Base-by-base conservation (phyloP, 2,113 vertebrate genomes). In the Lipophrys pholis region DNA sequence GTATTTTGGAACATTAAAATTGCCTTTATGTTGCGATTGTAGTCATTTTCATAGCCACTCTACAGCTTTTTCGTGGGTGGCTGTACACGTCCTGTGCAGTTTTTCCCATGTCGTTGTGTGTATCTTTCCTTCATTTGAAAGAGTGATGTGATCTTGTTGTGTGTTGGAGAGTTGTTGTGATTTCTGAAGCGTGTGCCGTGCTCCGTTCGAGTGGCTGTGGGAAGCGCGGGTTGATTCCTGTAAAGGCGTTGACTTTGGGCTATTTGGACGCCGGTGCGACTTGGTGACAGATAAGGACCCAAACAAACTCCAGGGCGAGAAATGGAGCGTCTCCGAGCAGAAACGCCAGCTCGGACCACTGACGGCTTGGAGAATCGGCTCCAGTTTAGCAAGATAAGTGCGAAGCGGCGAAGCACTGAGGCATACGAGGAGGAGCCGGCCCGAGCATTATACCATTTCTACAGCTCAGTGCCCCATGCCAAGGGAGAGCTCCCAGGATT, bases 361-460 rank as follows among this genome's bases (percentile, higher is more conserved):
- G 65, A 9, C 72, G 21, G 60, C 49, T 66, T 17, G 6, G 35
- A 6, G 50, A 6, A 3, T n/a, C 21, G 3, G 49, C 78, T 67
- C 10, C 46, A 5, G 79, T 53, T 67, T 36, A 58, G 52, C 14
- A 7, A 58, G 64, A 80, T 67, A 36, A 72, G 76, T 40, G 38
- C 14, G 72, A 70, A 50, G 38, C 55, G 1, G 67, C 38, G 64
- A 36, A 42, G 77, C 53, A 5, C 49, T 36, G 8, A 52, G 2
- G 65, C 15, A 15, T n/a, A 50, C 5, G n/a, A 49, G 46, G n/a
- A 50, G 48, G 48, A 50, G 15, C 7, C 7, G 15, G 16, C 38
- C 35, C 16, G 40, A 76, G 43, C 5, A 12, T 67, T 61, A 17
- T 51, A 35, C 11, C 30, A 4, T 68, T 69, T 58, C 49, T 38